Percentiles rank a stretch among this genome's conserved stretches.
Evolutionary conservation across 2,113 vertebrate species (phyloP).

Genomic region (Hassar affinis): DNA sequence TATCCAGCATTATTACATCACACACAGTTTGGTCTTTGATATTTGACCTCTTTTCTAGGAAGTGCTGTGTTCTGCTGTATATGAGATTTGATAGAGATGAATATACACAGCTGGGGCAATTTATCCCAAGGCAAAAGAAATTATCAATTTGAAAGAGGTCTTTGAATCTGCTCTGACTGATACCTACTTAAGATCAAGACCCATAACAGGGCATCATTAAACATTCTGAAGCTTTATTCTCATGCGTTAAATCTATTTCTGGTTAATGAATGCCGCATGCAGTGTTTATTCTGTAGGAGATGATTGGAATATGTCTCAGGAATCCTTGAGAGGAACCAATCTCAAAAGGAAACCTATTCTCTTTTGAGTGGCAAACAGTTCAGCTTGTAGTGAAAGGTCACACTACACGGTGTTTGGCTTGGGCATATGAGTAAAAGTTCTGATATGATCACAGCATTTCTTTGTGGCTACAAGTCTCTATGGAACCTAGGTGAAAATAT

Average conservation of each 20-base stretch:
- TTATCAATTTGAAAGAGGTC: not conserved
- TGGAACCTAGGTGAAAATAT: not conserved
- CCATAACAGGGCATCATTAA: conserved; percentile 3
- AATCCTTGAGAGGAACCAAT: not conserved
- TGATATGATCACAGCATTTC: not conserved
- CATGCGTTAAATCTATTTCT: not conserved
- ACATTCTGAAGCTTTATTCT: not conserved
- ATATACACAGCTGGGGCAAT: not conserved
- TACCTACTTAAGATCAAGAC: conserved; percentile 20
- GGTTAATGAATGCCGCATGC: not conserved
- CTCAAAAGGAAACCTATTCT: not conserved
- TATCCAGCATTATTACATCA: not conserved
- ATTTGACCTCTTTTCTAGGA: conserved; percentile 22
- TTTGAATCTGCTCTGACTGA: not conserved
- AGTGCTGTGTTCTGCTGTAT: not conserved
- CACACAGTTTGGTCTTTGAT: conserved; percentile 7
- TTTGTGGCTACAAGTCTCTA: not conserved
- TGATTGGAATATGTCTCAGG: not conserved
- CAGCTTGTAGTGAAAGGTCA: not conserved
- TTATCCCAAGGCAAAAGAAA: conserved; percentile 1
- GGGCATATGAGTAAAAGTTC: not conserved
- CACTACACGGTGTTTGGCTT: not conserved
- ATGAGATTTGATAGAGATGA: not conserved
- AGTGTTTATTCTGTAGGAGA: not conserved
- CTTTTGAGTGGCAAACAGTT: not conserved